phyloP scores from a whole-genome alignment of 2,888 invertebrate species.

The Eupithecia centaureata region DNA sequence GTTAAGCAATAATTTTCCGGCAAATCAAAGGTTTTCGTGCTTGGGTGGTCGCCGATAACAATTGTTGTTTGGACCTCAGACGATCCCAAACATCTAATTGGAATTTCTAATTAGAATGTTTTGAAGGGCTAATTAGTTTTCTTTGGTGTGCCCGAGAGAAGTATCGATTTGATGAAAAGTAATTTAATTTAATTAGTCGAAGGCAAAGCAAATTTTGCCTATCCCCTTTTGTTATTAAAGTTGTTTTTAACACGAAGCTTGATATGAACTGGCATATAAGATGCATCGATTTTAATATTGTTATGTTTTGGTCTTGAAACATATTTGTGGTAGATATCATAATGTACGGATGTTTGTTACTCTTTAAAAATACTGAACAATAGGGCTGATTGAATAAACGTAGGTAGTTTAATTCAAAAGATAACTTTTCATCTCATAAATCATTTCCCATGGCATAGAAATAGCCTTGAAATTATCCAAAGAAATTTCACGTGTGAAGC shows the following conservation, averaged over 20 bases:
- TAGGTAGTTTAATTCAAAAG: too few species aligned
- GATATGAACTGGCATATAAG: too few species aligned
- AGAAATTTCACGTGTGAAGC: too few species aligned
- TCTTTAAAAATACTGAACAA: too few species aligned
- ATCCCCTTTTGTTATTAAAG: background rate
- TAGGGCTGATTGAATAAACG: too few species aligned
- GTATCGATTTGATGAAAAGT: constrained; percentile 36
- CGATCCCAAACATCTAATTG: constrained; percentile 80
- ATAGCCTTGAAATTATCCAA: too few species aligned
- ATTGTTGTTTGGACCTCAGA: constrained; percentile 74
- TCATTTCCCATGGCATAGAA: too few species aligned
- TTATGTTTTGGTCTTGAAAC: too few species aligned
- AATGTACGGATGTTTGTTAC: too few species aligned
- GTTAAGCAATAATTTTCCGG: constrained; percentile 65
- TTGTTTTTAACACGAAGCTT: background rate
- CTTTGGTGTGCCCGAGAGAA: constrained; percentile 55
- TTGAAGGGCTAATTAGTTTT: constrained; percentile 71
- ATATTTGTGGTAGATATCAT: too few species aligned
- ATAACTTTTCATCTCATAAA: too few species aligned
- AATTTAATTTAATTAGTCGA: constrained; percentile 14
- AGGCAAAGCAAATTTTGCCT: constrained; percentile 1
- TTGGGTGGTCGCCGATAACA: constrained; percentile 75
- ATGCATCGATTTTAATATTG: too few species aligned
- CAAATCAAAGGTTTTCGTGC: constrained; percentile 68
- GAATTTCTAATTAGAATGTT: constrained; percentile 79